Conservation (phyloP, 2,888 invertebrate species). For the Amiota minor region DNA sequence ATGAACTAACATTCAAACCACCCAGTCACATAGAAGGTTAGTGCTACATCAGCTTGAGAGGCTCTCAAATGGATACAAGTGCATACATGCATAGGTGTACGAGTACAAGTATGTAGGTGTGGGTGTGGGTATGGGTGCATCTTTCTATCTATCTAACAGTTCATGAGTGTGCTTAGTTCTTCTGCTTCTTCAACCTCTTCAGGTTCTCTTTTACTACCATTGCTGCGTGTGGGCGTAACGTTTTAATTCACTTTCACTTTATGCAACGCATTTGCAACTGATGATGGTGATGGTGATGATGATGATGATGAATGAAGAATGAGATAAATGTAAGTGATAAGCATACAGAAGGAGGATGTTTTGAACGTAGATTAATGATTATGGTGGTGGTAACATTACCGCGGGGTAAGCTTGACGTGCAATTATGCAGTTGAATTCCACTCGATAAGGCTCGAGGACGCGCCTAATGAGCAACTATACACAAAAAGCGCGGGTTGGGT, state of each 20-base stretch:
- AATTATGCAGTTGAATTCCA: conserved; percentile 46
- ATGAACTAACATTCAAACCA: too few species aligned
- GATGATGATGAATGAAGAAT: not conserved
- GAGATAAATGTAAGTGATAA: not conserved
- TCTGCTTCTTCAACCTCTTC: not conserved
- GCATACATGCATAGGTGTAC: conserved; percentile 5
- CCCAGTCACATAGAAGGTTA: not conserved
- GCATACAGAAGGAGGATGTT: not conserved
- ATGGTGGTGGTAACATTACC: not conserved
- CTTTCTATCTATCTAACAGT: conserved; percentile 5
- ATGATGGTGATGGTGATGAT: conserved; percentile 19
- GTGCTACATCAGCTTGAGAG: not conserved
- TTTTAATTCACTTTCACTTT: conserved; percentile 27
- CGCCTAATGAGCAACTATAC: conserved; percentile 23
- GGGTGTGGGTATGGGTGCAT: not conserved
- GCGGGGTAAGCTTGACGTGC: not conserved
- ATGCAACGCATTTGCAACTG: conserved; percentile 25
- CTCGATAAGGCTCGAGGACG: conserved; percentile 47
- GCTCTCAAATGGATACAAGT: conserved; percentile 16
- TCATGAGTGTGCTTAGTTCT: not conserved
- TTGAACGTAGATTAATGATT: not conserved
- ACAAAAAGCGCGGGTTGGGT: not conserved
- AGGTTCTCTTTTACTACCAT: not conserved
- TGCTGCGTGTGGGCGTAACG: not conserved
- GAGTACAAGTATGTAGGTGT: too few species aligned